phyloP scores from a whole-genome alignment of 2,888 invertebrate species.

The Escarpia spicata region DNA sequence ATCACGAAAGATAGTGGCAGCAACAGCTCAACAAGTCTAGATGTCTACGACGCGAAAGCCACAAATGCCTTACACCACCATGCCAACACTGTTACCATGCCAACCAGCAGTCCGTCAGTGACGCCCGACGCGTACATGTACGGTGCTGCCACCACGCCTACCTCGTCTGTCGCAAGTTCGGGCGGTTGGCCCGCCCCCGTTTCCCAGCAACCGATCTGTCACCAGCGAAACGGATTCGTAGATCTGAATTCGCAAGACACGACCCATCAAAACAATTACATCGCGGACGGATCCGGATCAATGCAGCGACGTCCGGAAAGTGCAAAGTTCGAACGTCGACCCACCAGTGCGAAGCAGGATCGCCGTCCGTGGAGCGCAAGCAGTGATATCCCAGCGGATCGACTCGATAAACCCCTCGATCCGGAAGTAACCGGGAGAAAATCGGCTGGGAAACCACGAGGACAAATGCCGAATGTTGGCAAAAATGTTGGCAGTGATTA shows the following conservation, averaged over 20 bases:
- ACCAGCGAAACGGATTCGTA: neutral
- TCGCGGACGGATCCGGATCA: neutral
- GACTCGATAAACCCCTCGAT: neutral
- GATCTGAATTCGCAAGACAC: neutral
- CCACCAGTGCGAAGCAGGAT: neutral
- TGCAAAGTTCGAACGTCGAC: neutral
- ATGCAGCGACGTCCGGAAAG: neutral
- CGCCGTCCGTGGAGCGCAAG: neutral
- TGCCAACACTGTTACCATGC: neutral
- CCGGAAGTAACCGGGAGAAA: neutral
- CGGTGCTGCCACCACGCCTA: slow-evolving; percentile 16
- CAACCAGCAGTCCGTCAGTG: neutral
- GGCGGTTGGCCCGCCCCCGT: neutral
- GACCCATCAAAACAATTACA: neutral
- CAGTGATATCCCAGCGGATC: neutral
- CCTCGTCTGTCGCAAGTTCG: neutral
- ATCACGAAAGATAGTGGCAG: slow-evolving; percentile 22
- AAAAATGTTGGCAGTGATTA: neutral
- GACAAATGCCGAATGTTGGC: neutral
- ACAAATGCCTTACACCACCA: neutral
- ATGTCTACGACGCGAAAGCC: neutral
- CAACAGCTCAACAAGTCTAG: slow-evolving; percentile 8
- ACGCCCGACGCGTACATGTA: neutral
- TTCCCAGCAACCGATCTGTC: neutral
- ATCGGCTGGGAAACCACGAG: neutral